phyloP scores from a whole-genome alignment of 2,113 vertebrate genomes.

The Coryphaenoides rupestris region DNA sequence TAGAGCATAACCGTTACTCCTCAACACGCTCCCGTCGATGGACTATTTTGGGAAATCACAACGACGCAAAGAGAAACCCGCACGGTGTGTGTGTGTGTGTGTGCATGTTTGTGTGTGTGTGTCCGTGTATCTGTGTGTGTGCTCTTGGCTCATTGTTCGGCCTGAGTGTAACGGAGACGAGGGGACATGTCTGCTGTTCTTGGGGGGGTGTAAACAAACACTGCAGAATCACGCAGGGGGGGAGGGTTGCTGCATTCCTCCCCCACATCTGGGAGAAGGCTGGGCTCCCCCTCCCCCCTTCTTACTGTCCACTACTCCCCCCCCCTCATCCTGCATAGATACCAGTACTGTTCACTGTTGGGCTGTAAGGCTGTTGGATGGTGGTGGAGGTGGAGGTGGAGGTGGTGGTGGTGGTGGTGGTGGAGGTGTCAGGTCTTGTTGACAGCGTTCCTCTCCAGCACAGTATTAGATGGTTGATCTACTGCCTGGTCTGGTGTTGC shows the following conservation, averaged over 20 bases:
- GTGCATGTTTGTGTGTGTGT: no score
- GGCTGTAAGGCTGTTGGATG: no score
- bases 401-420: not conserved
- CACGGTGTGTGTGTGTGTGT: no score
- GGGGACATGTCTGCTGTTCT: slow-evolving; percentile 33
- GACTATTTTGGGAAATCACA: no score
- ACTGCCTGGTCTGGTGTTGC: slow-evolving; percentile 38
- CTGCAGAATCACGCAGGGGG: slow-evolving; percentile 41
- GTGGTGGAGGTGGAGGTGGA: not conserved
- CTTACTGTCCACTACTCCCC: not conserved
- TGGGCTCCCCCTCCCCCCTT: slow-evolving; percentile 18
- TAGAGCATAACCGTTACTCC: no score
- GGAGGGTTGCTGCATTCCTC: slow-evolving; percentile 50
- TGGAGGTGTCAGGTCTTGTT: slow-evolving; percentile 28
- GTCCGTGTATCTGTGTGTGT: no score
- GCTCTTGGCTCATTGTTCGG: slow-evolving; percentile 33
- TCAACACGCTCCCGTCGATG: no score
- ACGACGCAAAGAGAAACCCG: no score
- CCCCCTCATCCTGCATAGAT: no score
- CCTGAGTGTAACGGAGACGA: slow-evolving; percentile 43
- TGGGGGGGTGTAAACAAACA: slow-evolving; percentile 54
- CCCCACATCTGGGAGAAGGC: slow-evolving; percentile 49
- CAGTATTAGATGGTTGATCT: slow-evolving; percentile 40
- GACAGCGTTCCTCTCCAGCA: slow-evolving; percentile 26
- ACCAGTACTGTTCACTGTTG: no score